Evolutionary conservation across 2,113 vertebrate species (phyloP).

Genomic region (Marcusenius ussheri): DNA sequence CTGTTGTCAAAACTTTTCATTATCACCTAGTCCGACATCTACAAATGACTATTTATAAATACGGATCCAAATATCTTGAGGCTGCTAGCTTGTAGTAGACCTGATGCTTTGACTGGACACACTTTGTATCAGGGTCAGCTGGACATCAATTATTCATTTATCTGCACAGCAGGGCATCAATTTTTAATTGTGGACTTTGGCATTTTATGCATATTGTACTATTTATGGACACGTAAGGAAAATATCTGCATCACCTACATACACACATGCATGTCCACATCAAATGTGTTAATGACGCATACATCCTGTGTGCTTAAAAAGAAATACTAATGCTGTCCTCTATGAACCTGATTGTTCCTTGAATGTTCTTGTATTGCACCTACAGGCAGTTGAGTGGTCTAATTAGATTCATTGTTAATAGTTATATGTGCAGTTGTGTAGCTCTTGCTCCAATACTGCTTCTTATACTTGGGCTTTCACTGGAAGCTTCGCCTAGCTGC

Average conservation of each 20-base stretch:
- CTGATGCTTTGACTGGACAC: background rate
- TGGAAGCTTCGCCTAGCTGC: background rate
- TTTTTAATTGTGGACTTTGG: conserved; percentile 6
- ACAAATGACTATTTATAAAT: background rate
- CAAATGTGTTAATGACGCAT: background rate
- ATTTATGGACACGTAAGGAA: background rate
- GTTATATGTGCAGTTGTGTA: background rate
- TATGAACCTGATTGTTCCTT: background rate
- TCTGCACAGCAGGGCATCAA: background rate
- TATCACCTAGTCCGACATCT: background rate
- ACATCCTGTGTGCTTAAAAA: background rate
- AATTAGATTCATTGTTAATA: background rate
- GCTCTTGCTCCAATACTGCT: background rate
- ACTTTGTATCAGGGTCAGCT: background rate
- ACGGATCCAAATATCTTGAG: background rate
- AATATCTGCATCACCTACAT: background rate
- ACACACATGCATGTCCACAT: background rate
- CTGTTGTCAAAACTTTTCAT: background rate
- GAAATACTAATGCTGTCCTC: background rate
- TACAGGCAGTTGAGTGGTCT: background rate
- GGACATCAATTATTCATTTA: conserved; percentile 20
- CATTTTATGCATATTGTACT: background rate
- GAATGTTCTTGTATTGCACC: background rate
- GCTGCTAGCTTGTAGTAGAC: background rate
- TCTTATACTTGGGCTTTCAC: background rate